Conservation (phyloP, 2,797 vertebrate genomes). For the Atherinosoma microstoma region DNA sequence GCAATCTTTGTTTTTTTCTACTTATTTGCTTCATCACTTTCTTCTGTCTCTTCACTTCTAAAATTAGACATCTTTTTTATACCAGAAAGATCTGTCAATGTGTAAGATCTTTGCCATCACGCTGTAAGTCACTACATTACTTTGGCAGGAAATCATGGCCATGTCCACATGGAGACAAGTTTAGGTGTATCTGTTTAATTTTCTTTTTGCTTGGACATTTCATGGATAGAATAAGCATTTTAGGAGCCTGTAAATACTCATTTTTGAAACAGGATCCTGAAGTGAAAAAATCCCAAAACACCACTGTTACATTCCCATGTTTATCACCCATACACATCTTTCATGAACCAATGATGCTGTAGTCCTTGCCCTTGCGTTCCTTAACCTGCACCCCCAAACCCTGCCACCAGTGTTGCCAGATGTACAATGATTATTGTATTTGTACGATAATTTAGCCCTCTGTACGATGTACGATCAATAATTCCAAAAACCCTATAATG, state of each 20-base stretch:
- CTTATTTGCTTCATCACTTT: not conserved
- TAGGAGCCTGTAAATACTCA: too few relatives aligned
- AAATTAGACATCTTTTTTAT: not conserved
- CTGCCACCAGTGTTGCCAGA: not conserved
- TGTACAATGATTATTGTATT: not conserved
- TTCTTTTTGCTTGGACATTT: too few relatives aligned
- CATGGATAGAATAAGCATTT: too few relatives aligned
- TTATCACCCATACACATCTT: not conserved
- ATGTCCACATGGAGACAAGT: not conserved
- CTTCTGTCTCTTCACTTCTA: not conserved
- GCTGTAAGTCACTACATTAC: not conserved
- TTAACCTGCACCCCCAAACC: not conserved
- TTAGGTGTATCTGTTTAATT: too few relatives aligned
- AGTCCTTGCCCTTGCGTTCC: too few relatives aligned
- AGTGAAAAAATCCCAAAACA: not conserved
- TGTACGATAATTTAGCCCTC: too few relatives aligned
- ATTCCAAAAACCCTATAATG: too few relatives aligned
- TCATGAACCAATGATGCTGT: too few relatives aligned
- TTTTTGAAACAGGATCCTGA: too few relatives aligned
- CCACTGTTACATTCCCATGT: not conserved
- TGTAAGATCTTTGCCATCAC: not conserved
- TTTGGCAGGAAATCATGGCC: not conserved
- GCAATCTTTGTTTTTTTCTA: not conserved
- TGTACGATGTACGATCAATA: too few relatives aligned
- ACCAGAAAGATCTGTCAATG: not conserved